These are phyloP conservation scores for Aleiodes leptofemur DNA, from an alignment of 2,888 invertebrate genomes.

Conservation along the genomic window DNA sequence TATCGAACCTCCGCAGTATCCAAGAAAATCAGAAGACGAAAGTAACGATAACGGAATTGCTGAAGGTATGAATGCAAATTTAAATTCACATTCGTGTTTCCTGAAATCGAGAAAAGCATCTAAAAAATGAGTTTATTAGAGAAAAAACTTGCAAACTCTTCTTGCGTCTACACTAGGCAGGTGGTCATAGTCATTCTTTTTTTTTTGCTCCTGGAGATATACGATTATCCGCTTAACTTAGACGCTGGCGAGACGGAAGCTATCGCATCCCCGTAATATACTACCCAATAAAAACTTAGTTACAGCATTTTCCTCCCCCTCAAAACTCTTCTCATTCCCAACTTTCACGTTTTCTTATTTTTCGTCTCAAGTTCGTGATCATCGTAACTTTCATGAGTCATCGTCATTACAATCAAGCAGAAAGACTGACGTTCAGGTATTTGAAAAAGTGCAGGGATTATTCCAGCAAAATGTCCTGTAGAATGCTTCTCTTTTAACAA, in stretches of 20 bases:
- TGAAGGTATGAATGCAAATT: no score
- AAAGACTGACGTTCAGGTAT: constrained; percentile 2
- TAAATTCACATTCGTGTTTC: neutral
- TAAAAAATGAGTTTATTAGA: neutral
- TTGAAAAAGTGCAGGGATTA: neutral
- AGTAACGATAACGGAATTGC: no score
- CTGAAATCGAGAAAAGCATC: neutral
- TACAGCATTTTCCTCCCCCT: constrained; percentile 62
- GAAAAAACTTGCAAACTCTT: neutral
- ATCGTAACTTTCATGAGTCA: no score
- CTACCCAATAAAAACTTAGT: constrained; percentile 73
- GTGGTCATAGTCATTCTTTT: constrained; percentile 57
- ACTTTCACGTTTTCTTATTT: no score
- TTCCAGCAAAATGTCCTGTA: no score
- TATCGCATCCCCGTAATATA: constrained; percentile 70
- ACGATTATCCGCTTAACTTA: constrained; percentile 72
- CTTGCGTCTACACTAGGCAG: constrained; percentile 43
- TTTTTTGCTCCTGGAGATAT: constrained; percentile 63
- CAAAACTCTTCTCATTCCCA: constrained; percentile 41
- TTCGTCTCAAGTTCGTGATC: no score
- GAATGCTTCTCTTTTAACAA: constrained; percentile 63
- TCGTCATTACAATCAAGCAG: constrained; percentile 7
- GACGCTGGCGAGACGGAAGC: constrained; percentile 72
- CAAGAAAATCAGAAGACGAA: no score
- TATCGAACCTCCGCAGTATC: constrained; percentile 14